Conservation (phyloP, 2,113 vertebrate species). For the Neodon shergylaensis region DNA sequence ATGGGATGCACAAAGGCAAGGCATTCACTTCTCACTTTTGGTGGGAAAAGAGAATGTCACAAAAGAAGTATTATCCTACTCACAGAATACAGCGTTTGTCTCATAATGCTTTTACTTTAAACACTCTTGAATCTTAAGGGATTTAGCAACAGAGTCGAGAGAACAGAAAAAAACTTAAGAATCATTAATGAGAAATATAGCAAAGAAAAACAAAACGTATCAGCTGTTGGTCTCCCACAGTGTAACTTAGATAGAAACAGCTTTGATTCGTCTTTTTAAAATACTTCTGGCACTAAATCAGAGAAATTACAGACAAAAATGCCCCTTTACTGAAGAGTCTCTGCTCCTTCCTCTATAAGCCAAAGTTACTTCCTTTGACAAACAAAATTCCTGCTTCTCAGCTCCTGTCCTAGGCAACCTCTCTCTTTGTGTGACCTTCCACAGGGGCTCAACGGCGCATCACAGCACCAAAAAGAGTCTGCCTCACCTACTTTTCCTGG, state of each 20-base stretch:
- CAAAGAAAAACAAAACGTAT: conserved; percentile 4
- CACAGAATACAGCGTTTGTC: conserved; percentile 51
- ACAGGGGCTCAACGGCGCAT: not conserved
- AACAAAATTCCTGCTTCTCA: conserved; percentile 50
- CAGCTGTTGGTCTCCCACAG: conserved; percentile 41
- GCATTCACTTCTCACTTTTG: conserved; percentile 59
- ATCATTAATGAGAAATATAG: conserved; percentile 51
- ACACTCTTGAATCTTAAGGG: conserved; percentile 27
- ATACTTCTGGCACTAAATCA: conserved; percentile 51
- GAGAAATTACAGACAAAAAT: conserved; percentile 56
- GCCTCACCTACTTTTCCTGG: not conserved
- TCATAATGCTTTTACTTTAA: conserved; percentile 41
- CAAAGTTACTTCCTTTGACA: conserved; percentile 52
- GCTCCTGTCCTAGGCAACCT: not conserved
- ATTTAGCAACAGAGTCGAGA: not conserved
- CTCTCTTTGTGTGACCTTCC: not conserved
- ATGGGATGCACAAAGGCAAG: conserved; percentile 57
- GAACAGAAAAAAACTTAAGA: conserved; percentile 38
- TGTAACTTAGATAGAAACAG: conserved; percentile 14
- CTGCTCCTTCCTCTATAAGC: not conserved
- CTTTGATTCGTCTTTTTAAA: conserved; percentile 49
- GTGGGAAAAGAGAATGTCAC: conserved; percentile 53
- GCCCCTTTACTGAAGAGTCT: not conserved
- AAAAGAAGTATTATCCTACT: conserved; percentile 61
- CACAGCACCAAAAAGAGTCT: not conserved